A percentile compares a stretch with the other conserved stretches of the same genome.
Conservation (phyloP, 2,797 vertebrate species). For the Orientallactaga sibirica region DNA sequence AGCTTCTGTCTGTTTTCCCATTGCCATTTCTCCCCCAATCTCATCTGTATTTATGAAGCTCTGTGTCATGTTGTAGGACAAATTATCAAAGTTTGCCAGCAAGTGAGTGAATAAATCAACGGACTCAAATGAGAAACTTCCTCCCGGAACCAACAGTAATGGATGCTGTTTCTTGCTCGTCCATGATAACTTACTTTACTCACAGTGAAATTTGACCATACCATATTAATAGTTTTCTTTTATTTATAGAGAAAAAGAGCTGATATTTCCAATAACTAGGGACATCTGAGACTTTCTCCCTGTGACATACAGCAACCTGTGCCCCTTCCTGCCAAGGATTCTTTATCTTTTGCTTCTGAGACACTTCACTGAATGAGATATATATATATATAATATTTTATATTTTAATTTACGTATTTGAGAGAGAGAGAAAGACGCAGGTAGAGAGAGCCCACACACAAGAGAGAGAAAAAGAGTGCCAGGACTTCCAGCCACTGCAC, state of each 20-base stretch:
- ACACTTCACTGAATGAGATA: not conserved
- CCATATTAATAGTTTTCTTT: not conserved
- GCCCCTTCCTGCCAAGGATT: not conserved
- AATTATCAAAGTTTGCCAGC: slow-evolving; percentile 15
- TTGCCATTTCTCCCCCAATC: not conserved
- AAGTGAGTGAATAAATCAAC: not conserved
- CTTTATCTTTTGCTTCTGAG: not conserved
- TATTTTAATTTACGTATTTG: no score
- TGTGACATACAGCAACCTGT: not conserved
- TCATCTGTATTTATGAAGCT: slow-evolving; percentile 13
- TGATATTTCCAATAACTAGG: slow-evolving; percentile 20
- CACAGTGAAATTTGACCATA: not conserved
- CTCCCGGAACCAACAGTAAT: not conserved
- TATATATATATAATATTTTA: no score
- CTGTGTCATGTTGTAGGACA: not conserved
- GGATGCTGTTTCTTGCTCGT: not conserved
- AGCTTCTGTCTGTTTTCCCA: not conserved
- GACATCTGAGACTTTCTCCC: not conserved
- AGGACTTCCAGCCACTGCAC: no score
- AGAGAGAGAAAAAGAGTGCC: no score
- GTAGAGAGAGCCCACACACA: no score
- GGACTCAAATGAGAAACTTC: slow-evolving; percentile 29
- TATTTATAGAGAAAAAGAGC: not conserved
- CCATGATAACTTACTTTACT: slow-evolving; percentile 23
- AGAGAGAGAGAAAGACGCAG: no score